Percentiles rank a stretch among this genome's conserved stretches.
Conservation (phyloP, 1,140 invertebrate genomes). For the Dendroctonus ponderosae region DNA sequence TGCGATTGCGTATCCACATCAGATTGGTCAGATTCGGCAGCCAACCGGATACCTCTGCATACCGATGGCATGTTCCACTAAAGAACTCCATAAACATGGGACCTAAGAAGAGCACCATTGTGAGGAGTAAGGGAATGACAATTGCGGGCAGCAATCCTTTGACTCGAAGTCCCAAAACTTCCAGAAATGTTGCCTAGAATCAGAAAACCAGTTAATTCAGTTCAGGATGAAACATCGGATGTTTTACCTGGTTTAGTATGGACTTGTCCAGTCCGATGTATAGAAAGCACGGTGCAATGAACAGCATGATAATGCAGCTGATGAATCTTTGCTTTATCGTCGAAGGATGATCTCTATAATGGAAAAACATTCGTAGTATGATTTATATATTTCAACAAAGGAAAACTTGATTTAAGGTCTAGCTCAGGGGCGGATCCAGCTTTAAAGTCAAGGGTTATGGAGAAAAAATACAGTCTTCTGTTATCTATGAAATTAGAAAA, state of each 20-base stretch:
- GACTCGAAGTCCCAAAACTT: conserved; percentile 74
- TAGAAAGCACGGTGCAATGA: conserved; percentile 75
- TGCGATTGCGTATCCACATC: conserved; percentile 83
- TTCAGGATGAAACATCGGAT: conserved; percentile 9
- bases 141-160: conserved; percentile 72
- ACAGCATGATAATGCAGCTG: conserved; percentile 77
- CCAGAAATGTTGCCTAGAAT: conserved; percentile 63
- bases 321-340: conserved; percentile 85
- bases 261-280: conserved; percentile 66
- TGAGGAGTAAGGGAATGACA: conserved; percentile 75
- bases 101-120: conserved; percentile 81
- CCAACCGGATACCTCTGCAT: conserved; percentile 50
- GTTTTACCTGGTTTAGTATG: conserved; percentile 58
- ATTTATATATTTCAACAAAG: too few species aligned
- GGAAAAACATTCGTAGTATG: neutral
- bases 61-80: conserved; percentile 67
- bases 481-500: too few species aligned
- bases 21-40: conserved; percentile 57
- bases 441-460: too few species aligned
- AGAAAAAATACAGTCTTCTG: too few species aligned
- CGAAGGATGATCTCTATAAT: conserved; percentile 78
- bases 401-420: too few species aligned
- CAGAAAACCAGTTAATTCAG: neutral
- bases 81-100: conserved; percentile 72
- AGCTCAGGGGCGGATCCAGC: too few species aligned